Evolutionary conservation across 2,113 vertebrate species (phyloP).

Genomic region (Brienomyrus longianalis): DNA sequence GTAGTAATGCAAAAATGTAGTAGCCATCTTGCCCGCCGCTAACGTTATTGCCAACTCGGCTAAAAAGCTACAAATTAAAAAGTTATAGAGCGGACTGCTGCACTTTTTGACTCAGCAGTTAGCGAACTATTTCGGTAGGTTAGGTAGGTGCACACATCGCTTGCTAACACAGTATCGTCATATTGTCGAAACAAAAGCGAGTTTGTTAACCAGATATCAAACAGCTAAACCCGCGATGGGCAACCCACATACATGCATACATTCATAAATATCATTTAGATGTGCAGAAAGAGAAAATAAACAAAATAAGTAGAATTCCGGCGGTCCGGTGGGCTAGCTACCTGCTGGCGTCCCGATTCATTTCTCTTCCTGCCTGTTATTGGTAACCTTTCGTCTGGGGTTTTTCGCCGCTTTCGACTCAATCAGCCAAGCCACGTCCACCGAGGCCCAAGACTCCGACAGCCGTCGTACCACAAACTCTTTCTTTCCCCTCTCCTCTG

Average conservation of each 20-base stretch:
- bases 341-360: constrained; percentile 55
- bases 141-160: neutral
- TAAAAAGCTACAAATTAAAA: neutral
- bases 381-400: constrained; percentile 32
- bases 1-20: constrained; percentile 23
- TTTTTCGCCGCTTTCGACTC: constrained; percentile 43
- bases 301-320: neutral
- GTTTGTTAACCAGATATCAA: constrained; percentile 8
- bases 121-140: constrained; percentile 8
- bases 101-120: neutral
- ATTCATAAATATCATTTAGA: neutral
- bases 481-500: constrained; percentile 31
- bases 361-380: constrained; percentile 31
- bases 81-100: neutral
- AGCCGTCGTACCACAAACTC: constrained; percentile 36
- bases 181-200: constrained; percentile 35
- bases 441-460: constrained; percentile 54
- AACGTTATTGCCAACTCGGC: constrained; percentile 18
- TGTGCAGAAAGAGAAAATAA: constrained; percentile 11
- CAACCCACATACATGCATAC: constrained; percentile 17
- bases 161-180: constrained; percentile 12
- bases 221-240: constrained; percentile 23
- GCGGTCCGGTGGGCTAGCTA: constrained; percentile 32
- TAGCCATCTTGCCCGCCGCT: constrained; percentile 68
- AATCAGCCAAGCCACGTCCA: constrained; percentile 68